Conservation (phyloP, 2,797 vertebrate species). For the Pipistrellus nathusii region DNA sequence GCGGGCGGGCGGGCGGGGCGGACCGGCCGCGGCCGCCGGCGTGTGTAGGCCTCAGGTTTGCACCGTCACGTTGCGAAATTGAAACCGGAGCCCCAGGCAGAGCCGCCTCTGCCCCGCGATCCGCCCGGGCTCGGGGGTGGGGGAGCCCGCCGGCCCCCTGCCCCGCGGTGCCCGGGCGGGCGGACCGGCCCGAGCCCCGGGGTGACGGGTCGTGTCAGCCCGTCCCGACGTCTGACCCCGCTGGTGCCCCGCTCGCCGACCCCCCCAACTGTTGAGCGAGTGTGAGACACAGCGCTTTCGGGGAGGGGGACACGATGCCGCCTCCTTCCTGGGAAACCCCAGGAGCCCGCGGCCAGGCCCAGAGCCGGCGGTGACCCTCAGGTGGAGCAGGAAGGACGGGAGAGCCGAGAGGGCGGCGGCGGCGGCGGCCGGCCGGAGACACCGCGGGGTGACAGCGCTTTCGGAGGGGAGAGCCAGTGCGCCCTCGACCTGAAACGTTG, state of each 20-base stretch:
- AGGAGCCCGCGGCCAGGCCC: constrained; percentile 62
- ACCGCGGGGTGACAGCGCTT: neutral
- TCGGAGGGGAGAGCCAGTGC: neutral
- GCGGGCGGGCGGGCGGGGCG: constrained; percentile 36
- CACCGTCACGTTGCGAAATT: constrained; percentile 86
- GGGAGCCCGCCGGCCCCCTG: neutral
- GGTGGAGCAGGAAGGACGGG: neutral
- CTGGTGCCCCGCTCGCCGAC: neutral
- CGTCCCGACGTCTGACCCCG: constrained; percentile 2
- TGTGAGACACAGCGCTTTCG: constrained; percentile 6
- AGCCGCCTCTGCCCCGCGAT: constrained; percentile 32
- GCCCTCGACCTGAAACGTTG: neutral
- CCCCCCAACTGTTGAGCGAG: neutral
- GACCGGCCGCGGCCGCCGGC: neutral
- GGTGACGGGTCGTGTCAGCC: neutral
- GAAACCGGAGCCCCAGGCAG: constrained; percentile 80
- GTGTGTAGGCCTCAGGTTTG: constrained; percentile 82
- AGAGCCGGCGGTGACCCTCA: neutral
- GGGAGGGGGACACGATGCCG: neutral
- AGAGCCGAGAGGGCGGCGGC: neutral
- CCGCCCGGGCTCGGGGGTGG: neutral
- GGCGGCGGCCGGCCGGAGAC: too few relatives aligned
- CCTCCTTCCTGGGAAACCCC: neutral
- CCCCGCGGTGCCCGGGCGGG: neutral
- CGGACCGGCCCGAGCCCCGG: neutral